Evolutionary conservation across 2,888 invertebrate genomes (phyloP), one percentile per base, ranked within the genome.

Genomic region (Crepidodera aurea): DNA sequence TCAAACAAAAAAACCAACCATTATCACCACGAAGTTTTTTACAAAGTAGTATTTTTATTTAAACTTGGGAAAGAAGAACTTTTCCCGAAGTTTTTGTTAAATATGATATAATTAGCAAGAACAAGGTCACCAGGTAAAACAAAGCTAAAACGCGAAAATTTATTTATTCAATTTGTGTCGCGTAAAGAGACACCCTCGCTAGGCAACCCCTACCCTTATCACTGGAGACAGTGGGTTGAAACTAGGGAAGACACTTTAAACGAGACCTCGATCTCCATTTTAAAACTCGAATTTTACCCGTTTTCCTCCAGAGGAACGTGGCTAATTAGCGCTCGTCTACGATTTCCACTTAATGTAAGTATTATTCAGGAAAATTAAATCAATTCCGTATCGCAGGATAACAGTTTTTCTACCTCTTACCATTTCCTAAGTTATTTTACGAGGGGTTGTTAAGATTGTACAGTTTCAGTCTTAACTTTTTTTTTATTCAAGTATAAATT

Each of bases 151-250:
- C 1, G 8, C 6, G 6, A 29, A 6, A 37, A 51, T 51, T 51
- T 51, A 51, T 51, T 51, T 51, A 51, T 51, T 51, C 51, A 51
- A 37, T 51, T 51, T 51, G 34, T 51, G 51, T 51, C 51, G 34
- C 34, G 51, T 34, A 34, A 34, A 32, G 12, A 51, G 51, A 4
- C 8, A 29, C 29, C 10, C 29, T 29, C 8, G 12, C 12, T 6
- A 34, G 34, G 32, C 19, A 22, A 34, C 32, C 34, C 51, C 34
- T 6, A 51, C 19, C 50, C 50, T 50, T 50, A 50, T 50, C 50
- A 34, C n/a, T 32, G 34, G 51, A 51, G 22, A 34, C 19, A 8
- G 51, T 34, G 34, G 12, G 12, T 34, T 51, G 19, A 51, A 19
- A n/a, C 51, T 10, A 34, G 51, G 19, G n/a, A 18, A 34, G 34